phyloP scores from a whole-genome alignment of 1,140 invertebrate genomes.

The Macrobrachium nipponense region DNA sequence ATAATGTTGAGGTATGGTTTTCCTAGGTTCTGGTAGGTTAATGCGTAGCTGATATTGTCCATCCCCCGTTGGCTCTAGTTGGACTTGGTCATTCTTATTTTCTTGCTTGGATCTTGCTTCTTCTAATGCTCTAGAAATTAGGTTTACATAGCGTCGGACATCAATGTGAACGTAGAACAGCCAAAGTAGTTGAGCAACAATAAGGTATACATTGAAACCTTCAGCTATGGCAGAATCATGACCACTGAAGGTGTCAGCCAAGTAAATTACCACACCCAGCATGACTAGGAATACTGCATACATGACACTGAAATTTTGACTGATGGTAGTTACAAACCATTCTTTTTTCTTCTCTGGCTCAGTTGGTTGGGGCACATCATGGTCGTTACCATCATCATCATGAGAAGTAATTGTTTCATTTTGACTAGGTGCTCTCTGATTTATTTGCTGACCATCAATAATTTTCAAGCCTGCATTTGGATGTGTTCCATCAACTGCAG shows the following conservation, averaged over 20 bases:
- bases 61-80: slow-evolving; percentile 69
- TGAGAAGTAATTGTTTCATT: not conserved
- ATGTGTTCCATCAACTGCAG: slow-evolving; percentile 21
- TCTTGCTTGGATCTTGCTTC: slow-evolving; percentile 58
- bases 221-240: slow-evolving; percentile 70
- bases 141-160: slow-evolving; percentile 73
- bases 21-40: slow-evolving; percentile 58
- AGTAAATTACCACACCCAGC: slow-evolving; percentile 75
- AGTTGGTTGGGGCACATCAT: slow-evolving; percentile 39
- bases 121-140: slow-evolving; percentile 66
- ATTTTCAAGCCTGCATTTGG: slow-evolving; percentile 29
- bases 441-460: slow-evolving; percentile 37
- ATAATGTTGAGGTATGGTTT: slow-evolving; percentile 65
- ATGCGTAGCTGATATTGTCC: slow-evolving; percentile 63
- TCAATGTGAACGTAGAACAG: slow-evolving; percentile 75
- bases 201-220: slow-evolving; percentile 76
- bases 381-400: slow-evolving; percentile 29
- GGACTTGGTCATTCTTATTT: slow-evolving; percentile 70
- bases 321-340: slow-evolving; percentile 57
- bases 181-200: slow-evolving; percentile 74
- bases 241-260: slow-evolving; percentile 73
- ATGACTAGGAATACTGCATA: slow-evolving; percentile 78
- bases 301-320: slow-evolving; percentile 71
- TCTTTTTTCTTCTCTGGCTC: slow-evolving; percentile 52
- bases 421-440: not conserved